Evolutionary conservation across 2,113 vertebrate genomes (phyloP).

Genomic region (Caloenas nicobarica): DNA sequence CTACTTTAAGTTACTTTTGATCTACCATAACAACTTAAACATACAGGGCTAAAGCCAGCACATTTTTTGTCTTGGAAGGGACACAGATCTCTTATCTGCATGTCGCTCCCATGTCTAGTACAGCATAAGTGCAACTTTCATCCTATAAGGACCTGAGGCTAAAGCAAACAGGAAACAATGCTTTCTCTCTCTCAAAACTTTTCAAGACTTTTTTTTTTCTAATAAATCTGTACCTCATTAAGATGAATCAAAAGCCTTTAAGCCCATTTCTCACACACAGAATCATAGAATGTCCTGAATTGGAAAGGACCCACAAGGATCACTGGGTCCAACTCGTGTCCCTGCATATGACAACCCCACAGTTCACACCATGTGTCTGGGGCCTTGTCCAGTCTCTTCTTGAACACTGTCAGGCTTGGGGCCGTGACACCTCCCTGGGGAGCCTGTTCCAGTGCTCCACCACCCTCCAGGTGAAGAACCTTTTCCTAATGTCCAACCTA

Average conservation of each 20-base stretch:
- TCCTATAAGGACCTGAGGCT: slow-evolving; percentile 24
- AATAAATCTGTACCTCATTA: not conserved
- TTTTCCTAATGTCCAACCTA: too few relatives aligned
- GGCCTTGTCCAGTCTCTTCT: too few relatives aligned
- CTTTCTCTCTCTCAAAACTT: not conserved
- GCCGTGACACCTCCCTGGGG: too few relatives aligned
- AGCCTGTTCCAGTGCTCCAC: too few relatives aligned
- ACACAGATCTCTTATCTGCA: not conserved
- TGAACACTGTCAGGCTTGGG: too few relatives aligned
- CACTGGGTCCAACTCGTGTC: too few relatives aligned
- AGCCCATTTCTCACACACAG: not conserved
- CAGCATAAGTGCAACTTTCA: not conserved
- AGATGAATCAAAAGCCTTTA: slow-evolving; percentile 11
- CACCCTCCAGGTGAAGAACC: too few relatives aligned
- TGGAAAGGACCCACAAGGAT: too few relatives aligned
- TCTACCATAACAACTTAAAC: not conserved
- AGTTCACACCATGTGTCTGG: too few relatives aligned
- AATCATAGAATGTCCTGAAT: not conserved
- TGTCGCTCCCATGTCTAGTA: not conserved
- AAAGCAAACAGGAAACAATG: slow-evolving; percentile 4
- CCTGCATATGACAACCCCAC: too few relatives aligned
- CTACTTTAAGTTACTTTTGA: slow-evolving; percentile 14
- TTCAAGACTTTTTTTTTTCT: not conserved
- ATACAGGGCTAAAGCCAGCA: not conserved
- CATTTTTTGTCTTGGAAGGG: not conserved